A percentile compares a stretch with the other conserved stretches of the same genome.
These are phyloP conservation scores for Molossus alvarezi DNA, from an alignment of 2,797 vertebrate species.

Conservation along the genomic window DNA sequence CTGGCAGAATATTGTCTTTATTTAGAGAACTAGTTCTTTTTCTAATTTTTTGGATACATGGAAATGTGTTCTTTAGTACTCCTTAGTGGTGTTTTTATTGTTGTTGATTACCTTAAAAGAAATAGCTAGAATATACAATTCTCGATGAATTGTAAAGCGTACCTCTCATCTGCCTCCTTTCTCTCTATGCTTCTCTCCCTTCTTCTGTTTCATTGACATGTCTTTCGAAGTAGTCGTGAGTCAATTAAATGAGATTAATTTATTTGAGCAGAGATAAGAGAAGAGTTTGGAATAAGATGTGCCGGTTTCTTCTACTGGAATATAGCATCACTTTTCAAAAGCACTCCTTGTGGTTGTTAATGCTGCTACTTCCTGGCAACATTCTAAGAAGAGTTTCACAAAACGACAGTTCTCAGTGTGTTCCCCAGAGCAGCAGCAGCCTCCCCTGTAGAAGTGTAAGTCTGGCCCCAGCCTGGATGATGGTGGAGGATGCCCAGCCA, in stretches of 20 bases:
- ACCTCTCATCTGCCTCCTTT: neutral
- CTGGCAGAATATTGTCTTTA: neutral
- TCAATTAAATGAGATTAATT: neutral
- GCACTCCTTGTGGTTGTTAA: neutral
- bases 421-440: neutral
- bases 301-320: neutral
- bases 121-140: neutral
- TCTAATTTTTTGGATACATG: neutral
- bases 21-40: neutral
- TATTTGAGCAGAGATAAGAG: neutral
- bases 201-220: neutral
- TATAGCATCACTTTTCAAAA: neutral
- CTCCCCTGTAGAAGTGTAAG: neutral
- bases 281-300: neutral
- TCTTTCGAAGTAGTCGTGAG: neutral
- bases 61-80: neutral
- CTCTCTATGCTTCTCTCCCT: neutral
- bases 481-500: rapidly evolving
- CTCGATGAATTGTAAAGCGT: neutral
- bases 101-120: neutral
- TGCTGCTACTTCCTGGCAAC: neutral
- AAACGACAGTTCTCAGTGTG: neutral
- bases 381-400: neutral
- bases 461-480: too few relatives aligned
- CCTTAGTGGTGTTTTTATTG: neutral